Conservation (phyloP, 2,888 invertebrate genomes). For the Euzetes globulus region DNA sequence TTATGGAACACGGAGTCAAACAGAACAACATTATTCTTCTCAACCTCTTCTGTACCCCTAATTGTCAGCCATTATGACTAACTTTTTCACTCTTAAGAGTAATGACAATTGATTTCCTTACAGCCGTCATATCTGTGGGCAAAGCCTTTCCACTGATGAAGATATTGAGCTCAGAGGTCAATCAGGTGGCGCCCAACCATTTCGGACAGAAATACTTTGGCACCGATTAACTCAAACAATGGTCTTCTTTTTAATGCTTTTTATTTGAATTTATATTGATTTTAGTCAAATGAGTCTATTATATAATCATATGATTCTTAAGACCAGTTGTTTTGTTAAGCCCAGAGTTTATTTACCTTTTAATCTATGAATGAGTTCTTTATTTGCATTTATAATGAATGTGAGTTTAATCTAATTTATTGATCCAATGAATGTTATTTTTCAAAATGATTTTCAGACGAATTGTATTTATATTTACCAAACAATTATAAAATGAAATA, state of each 20-base stretch:
- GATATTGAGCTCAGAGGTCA: constrained; percentile 90
- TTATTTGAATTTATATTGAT: neutral
- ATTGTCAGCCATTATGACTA: constrained; percentile 46
- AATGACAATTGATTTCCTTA: constrained; percentile 42
- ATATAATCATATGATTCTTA: too few relatives aligned
- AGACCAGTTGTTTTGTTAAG: too few relatives aligned
- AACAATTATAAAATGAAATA: too few relatives aligned
- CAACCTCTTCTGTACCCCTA: constrained; percentile 91
- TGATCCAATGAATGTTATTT: too few relatives aligned
- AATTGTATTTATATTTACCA: too few relatives aligned
- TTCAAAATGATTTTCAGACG: too few relatives aligned
- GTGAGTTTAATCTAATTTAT: too few relatives aligned
- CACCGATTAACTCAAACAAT: constrained; percentile 65
- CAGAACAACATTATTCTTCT: constrained; percentile 94
- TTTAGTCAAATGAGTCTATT: too few relatives aligned
- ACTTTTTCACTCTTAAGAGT: neutral
- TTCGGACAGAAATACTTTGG: constrained; percentile 99
- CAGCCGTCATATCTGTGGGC: constrained; percentile 73
- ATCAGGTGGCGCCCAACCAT: constrained; percentile 90
- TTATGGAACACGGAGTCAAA: constrained; percentile 85
- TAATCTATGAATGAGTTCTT: too few relatives aligned
- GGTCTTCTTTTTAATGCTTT: neutral
- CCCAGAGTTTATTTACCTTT: too few relatives aligned
- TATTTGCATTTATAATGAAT: too few relatives aligned
- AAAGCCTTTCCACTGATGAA: constrained; percentile 79